Evolutionary conservation across 2,113 vertebrate species (phyloP).

Genomic region (Pongo abelii): DNA sequence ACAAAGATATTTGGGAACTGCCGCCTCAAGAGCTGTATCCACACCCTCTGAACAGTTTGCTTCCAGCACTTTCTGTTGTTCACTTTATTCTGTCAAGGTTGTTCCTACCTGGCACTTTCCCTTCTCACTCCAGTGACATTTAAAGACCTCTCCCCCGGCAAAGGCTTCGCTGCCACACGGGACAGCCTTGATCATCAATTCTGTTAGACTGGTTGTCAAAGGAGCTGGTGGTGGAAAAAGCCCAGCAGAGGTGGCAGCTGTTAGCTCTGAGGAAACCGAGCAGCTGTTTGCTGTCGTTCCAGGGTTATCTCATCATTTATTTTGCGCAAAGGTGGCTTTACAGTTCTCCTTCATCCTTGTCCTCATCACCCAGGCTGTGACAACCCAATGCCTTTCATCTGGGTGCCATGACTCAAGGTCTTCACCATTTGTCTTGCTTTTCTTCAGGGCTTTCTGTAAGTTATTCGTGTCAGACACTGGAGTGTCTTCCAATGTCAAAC

Average conservation of each 20-base stretch:
- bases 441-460: neutral
- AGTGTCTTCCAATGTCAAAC: neutral
- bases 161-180: neutral
- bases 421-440: constrained; percentile 32
- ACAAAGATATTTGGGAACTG: neutral
- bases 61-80: neutral
- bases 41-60: neutral
- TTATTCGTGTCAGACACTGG: neutral
- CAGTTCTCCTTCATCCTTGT: neutral
- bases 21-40: neutral
- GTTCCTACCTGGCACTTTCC: neutral
- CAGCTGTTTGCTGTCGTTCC: constrained; percentile 45
- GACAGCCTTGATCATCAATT: constrained; percentile 37
- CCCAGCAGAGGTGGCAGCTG: constrained; percentile 57
- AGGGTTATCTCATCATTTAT: constrained; percentile 4
- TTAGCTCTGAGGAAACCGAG: neutral
- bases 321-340: neutral
- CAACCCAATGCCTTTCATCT: neutral
- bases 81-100: constrained; percentile 28
- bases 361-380: neutral
- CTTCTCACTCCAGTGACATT: neutral
- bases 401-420: neutral
- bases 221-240: neutral
- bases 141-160: neutral
- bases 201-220: neutral